Conservation (phyloP, 1,140 invertebrate genomes). For the Dendroctonus valens region DNA sequence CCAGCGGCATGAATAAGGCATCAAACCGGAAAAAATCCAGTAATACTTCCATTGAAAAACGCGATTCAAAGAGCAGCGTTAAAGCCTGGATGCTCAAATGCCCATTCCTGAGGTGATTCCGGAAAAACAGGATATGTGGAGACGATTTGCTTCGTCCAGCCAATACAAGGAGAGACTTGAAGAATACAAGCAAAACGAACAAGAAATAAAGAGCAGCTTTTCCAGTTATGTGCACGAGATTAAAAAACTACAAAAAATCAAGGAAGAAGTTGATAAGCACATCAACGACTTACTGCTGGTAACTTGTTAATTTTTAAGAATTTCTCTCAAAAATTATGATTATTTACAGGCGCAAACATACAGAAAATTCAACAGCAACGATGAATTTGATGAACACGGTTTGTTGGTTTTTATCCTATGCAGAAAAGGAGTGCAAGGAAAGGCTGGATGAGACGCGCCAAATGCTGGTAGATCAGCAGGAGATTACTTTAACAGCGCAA, state of each 20-base stretch:
- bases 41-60: slow-evolving; percentile 7
- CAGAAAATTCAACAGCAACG: slow-evolving; percentile 27
- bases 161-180: slow-evolving; percentile 26
- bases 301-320: background rate
- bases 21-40: slow-evolving; percentile 5
- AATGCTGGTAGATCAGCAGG: slow-evolving; percentile 38
- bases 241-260: slow-evolving; percentile 17
- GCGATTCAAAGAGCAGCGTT: slow-evolving; percentile 15
- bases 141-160: slow-evolving; percentile 6
- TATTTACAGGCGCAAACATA: slow-evolving; percentile 30
- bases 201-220: slow-evolving; percentile 13
- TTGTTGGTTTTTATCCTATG: slow-evolving; percentile 1
- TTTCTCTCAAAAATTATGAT: background rate
- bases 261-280: slow-evolving; percentile 19
- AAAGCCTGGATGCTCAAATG: background rate
- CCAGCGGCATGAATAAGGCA: background rate
- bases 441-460: slow-evolving; percentile 20
- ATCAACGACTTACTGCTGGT: slow-evolving; percentile 27
- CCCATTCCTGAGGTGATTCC: slow-evolving; percentile 18
- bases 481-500: slow-evolving; percentile 38
- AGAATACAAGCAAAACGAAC: slow-evolving; percentile 33
- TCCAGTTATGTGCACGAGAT: slow-evolving; percentile 20
- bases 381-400: slow-evolving; percentile 27
- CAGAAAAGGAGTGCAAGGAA: slow-evolving; percentile 33
- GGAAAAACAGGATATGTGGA: slow-evolving; percentile 24